Base-by-base conservation (phyloP, 2,113 vertebrate genomes). In the Sigmodon hispidus region DNA sequence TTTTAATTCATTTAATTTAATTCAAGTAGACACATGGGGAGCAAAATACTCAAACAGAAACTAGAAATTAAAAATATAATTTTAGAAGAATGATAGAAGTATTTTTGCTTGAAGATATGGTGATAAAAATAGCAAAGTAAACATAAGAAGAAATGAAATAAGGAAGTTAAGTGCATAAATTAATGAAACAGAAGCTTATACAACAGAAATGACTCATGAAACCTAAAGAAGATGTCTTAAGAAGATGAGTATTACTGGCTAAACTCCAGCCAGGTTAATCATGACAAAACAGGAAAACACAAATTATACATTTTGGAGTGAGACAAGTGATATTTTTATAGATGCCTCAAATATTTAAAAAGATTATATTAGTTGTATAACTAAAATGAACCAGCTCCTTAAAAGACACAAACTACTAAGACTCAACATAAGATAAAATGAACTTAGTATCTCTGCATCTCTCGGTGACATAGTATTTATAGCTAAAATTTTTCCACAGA, bases 321-420 rank as follows among this genome's bases (percentile, higher is more conserved):
- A 76, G 57, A 72, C 3, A 83, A 50, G 8, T 50, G 48, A 45
- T 1, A 67, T 92, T 69, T 57, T n/a, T 34, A 65, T 15, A 89
- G 17, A 91, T 81, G 80, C 34, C 31, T 57, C 16, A 88, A 43
- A 84, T 63, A 55, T 26, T 29, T 45, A 95, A 89, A n/a, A 75
- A 90, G 34, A 50, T 48, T 31, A 24, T 31, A 48, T 76, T 76
- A 94, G 87, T 95, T 34, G 84, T 34, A 34, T 36, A n/a, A 11
- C 24, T 67, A 29, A 92, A 92, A 79, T 75, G 77, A 34, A 57
- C 29, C 36, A 84, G 52, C 87, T 84, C 19, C 36, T 87, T 76
- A 48, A 83, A 96, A 93, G 16, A 89, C 22, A 81, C 11, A 77
- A 95, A 77, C 21, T 90, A 40, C 21, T 29, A 92, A 83, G 76